Conservation (phyloP, 2,888 invertebrate genomes). For the Ryuthela nishihirai region DNA sequence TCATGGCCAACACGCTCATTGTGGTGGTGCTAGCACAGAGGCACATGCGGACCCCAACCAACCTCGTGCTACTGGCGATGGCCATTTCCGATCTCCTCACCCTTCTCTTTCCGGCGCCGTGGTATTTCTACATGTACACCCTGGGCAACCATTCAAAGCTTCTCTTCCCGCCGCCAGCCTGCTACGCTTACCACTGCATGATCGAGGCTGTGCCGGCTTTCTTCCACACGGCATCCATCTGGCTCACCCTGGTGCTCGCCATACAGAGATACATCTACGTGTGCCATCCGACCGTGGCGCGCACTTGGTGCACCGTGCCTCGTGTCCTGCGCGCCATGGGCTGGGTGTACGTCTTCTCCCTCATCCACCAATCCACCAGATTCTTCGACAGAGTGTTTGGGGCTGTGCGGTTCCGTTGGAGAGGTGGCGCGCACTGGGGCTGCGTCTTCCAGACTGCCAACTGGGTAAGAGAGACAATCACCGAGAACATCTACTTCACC, state of each 20-base stretch:
- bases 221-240: constrained; percentile 91
- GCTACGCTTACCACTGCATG: constrained; percentile 65
- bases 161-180: constrained; percentile 67
- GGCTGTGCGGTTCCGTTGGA: constrained; percentile 66
- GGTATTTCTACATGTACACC: constrained; percentile 88
- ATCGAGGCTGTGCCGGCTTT: constrained; percentile 66
- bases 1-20: constrained; percentile 85
- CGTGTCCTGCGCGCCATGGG: constrained; percentile 73
- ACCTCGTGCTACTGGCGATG: constrained; percentile 92
- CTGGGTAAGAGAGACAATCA: constrained; percentile 66
- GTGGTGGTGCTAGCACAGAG: constrained; percentile 82
- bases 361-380: constrained; percentile 75
- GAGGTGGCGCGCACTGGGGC: constrained; percentile 53
- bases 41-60: constrained; percentile 89
- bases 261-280: constrained; percentile 93
- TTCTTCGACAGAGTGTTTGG: constrained; percentile 68
- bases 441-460: constrained; percentile 55
- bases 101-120: constrained; percentile 81
- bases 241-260: constrained; percentile 85
- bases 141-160: constrained; percentile 82
- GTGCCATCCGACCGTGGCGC: constrained; percentile 83
- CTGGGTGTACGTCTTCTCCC: constrained; percentile 72
- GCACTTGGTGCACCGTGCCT: constrained; percentile 65
- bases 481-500: constrained; percentile 73
- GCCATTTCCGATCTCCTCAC: constrained; percentile 93